Evolutionary conservation across 2,113 vertebrate species (phyloP), one percentile per base, ranked within the genome.

Genomic region (Dermatemys mawii): DNA sequence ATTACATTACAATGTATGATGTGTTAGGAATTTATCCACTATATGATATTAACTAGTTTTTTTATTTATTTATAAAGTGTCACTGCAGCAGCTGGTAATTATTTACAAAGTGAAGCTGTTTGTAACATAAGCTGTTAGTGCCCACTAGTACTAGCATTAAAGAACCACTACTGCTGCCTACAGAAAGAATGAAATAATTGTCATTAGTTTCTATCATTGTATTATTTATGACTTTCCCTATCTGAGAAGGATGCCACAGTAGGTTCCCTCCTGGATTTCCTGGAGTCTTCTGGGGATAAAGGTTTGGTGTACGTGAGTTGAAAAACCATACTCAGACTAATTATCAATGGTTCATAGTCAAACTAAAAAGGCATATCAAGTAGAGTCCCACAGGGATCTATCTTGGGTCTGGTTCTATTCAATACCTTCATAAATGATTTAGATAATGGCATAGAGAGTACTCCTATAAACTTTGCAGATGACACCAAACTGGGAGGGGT

Each of bases 191-290:
- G 21, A 60, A 87, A 44, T 53, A 81, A 90, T 44, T 19, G 24
- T 53, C 9, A 29, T 0, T 0, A 11, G 5, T 78, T 87, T 81
- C 11, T 16, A 12, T 16, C n/a, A 27, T 50, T 83, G 57, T 3
- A 2, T 70, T 81, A 35, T 24, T 63, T 73, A 14, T 82, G 32
- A 79, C 81, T n/a, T 53, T 60, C 12, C 41, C 21, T 11, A 60
- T 26, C 27, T 60, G 11, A 3, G 32, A 53, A 54, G 21, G 14
- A 1, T 75, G n/a, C 70, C 46, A 32, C 24, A 14, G 19, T 41
- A 48, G 29, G 60, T 79, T 73, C 84, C 14, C 73, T 51, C 12
- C 48, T 44, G 38, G 57, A 79, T 27, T 63, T 13, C 38, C 75
- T 29, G 57, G 27, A 60, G 17, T 51, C 50, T 21, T 57, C 55